Base-by-base conservation (phyloP, 2,888 invertebrate species). In the Synergus japonicus region DNA sequence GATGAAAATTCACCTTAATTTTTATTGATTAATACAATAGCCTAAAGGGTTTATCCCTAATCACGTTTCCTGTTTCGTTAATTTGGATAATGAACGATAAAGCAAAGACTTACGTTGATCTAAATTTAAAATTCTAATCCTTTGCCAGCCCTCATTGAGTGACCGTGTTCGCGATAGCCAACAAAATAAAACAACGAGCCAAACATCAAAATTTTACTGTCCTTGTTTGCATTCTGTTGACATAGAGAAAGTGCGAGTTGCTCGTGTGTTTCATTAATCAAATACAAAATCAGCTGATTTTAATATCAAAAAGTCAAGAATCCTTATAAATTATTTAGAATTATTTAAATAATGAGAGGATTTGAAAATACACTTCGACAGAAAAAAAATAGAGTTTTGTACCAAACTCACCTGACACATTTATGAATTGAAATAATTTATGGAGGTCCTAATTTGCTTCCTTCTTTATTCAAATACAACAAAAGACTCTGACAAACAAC, bases 141-240 rank as follows among this genome's bases (percentile, higher is more conserved):
- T 81, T 79, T 88, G 89, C 87, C 89, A 88, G 85, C 79, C 82
- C 84, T 85, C 87, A 85, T 84, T 87, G 84, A 79, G 84, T 84
- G 88, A 85, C 86, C 87, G 86, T 86, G 84, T 87, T 88, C 82
- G 81, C 69, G 76, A 78, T 78, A 73, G 73, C 73, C 49, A 73
- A 73, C 73, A 73, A 73, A 73, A 54, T 54, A 37, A 73, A 73
- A 73, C 54, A 73, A 73, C 9, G 54, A 73, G 73, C 73, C 73
- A 73, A 69, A 69, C 15, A 44, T 22, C 43, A 69, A 29, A 69
- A 73, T 54, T 73, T 54, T 73, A 7, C 69, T 46, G 18, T 69
- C 46, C 49, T 22, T 15, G 13, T 69, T 69, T 29, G 8, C 29
- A 29, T 18, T 69, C 46, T 49, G 13, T 29, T 69, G 15, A 67